A percentile compares a stretch with the other conserved stretches of the same genome.
phyloP scores from a whole-genome alignment of 2,888 invertebrate species.

The Thecocarcelia acutangulata region DNA sequence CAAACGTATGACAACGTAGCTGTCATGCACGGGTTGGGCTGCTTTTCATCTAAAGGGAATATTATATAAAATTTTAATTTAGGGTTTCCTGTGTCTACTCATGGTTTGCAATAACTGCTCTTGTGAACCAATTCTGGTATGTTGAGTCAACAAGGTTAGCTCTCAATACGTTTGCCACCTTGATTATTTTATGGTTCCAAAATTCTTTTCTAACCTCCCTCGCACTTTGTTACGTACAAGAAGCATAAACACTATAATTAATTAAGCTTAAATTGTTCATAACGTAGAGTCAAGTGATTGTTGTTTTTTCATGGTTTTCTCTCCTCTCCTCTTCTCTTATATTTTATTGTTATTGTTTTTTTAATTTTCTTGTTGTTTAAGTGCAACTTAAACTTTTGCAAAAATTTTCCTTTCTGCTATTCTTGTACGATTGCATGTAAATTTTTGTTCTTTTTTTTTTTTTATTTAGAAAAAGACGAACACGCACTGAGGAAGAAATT shows the following conservation, averaged over 20 bases:
- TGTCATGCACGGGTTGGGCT: no score
- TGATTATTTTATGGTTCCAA: no score
- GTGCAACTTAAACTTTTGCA: slow-evolving; percentile 52
- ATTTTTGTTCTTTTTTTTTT: no score
- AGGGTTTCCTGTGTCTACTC: no score
- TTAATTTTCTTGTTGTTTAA: slow-evolving; percentile 44
- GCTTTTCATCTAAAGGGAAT: no score
- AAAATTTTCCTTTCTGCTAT: slow-evolving; percentile 14
- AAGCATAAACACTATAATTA: slow-evolving; percentile 62
- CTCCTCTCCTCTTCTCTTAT: neutral
- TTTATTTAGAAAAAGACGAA: neutral
- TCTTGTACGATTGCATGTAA: slow-evolving; percentile 42
- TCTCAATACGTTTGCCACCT: no score
- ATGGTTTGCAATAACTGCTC: no score
- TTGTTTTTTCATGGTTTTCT: slow-evolving; percentile 20
- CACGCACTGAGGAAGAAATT: neutral
- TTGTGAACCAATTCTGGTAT: no score
- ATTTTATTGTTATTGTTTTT: slow-evolving; percentile 41
- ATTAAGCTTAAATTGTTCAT: slow-evolving; percentile 61
- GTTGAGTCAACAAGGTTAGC: no score
- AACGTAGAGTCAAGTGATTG: slow-evolving; percentile 55
- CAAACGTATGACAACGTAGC: no score
- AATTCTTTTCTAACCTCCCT: neutral
- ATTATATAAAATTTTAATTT: no score
- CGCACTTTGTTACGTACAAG: neutral